A percentile compares a stretch with the other conserved stretches of the same genome.
Conservation (phyloP, 2,888 invertebrate species). For the Aleiodes alternator region DNA sequence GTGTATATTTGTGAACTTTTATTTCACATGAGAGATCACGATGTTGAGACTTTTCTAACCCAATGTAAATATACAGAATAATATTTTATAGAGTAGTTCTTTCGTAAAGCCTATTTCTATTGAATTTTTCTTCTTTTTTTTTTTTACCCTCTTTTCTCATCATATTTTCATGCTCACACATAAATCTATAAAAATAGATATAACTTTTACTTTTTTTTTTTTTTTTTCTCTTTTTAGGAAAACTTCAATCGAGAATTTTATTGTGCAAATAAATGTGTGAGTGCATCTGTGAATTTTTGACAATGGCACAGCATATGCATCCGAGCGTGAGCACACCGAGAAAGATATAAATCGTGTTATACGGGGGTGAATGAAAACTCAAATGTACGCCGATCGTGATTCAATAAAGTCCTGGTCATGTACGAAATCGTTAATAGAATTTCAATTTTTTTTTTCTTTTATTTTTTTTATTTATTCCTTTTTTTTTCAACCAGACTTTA, state of each 20-base stretch:
- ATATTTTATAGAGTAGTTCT: constrained; percentile 5
- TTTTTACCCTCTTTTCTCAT: background rate
- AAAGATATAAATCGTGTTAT: constrained; percentile 49
- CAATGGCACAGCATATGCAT: constrained; percentile 30
- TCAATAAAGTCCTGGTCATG: constrained; percentile 57
- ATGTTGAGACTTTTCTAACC: background rate
- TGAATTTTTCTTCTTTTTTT: background rate
- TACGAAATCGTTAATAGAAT: constrained; percentile 60
- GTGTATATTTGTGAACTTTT: constrained; percentile 31
- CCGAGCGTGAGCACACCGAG: constrained; percentile 13
- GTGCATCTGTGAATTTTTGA: constrained; percentile 15
- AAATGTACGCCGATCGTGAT: constrained; percentile 52
- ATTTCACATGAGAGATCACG: constrained; percentile 23
- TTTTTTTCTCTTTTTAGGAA: too few species aligned
- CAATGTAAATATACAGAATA: constrained; percentile 11
- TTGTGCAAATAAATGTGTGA: constrained; percentile 13
- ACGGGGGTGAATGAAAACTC: constrained; percentile 50
- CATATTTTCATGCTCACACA: background rate
- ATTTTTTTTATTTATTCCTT: constrained; percentile 18
- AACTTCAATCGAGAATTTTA: background rate
- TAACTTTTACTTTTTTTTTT: background rate
- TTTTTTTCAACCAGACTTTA: constrained; percentile 36
- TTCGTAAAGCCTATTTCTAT: background rate
- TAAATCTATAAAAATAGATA: background rate
- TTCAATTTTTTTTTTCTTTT: constrained; percentile 34